Base-by-base conservation (phyloP, 1,140 invertebrate genomes). In the Macrobrachium rosenbergii region DNA sequence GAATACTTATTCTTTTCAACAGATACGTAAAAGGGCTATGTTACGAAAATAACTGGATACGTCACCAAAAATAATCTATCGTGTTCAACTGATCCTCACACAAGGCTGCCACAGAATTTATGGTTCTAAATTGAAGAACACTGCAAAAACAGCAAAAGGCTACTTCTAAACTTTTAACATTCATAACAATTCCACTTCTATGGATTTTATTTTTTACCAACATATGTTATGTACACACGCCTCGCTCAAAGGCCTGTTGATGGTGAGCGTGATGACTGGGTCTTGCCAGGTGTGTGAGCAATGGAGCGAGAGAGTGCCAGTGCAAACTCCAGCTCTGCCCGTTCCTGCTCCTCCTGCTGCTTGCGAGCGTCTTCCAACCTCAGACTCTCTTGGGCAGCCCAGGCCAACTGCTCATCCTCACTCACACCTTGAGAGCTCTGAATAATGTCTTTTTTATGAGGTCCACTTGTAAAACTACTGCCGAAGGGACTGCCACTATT, bases 311-410 rank as follows among this genome's bases (percentile, higher is more conserved):
- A 88, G 17, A 92, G 89, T 52, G 91, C 91, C 67, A 93, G 75
- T 0, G 92, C 92, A n/a, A 92, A 85, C 90, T 93, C 91, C 59
- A 92, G 89, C 79, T 93, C 92, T 8, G 91, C 91, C 23, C 91
- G 91, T 89, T 92, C 92, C 83, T 92, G 91, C 73, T 90, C 89
- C 58, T 90, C 89, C 83, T 89, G 89, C 80, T 90, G 89, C 72
- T 89, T 89, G 69, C 91, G 87, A 83, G 91, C 90, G 77, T 91
- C 90, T 88, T 92, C 92, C 62, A 91, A 63, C 77, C 91, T 89
- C 11, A 92, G 77, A 87, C 92, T 92, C 80, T 93, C 92, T 17
- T 90, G 89, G 11, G 91, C 91, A 43, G 92, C 92, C 92, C 92
- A 92, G 21, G 91, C 91, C 12, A 92, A 79, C 88, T 92, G 92